phyloP scores from a whole-genome alignment of 2,797 vertebrate genomes.

The Poecilia picta region DNA sequence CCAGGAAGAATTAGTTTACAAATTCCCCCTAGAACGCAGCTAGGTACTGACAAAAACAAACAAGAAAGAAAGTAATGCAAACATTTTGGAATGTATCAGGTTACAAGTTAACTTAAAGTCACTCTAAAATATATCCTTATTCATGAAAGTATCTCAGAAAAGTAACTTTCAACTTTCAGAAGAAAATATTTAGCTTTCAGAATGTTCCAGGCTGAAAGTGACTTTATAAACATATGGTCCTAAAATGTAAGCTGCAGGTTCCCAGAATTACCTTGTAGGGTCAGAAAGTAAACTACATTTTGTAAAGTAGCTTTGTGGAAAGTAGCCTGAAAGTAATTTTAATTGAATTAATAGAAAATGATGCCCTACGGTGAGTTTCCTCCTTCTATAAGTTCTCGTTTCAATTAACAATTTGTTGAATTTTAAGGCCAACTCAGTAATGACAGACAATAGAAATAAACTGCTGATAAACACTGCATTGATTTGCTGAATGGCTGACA shows the following conservation, averaged over 20 bases:
- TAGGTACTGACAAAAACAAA: too few species aligned
- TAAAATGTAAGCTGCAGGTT: not conserved
- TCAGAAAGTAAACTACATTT: too few species aligned
- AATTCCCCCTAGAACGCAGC: not conserved
- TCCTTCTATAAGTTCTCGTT: not conserved
- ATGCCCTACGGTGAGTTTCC: not conserved
- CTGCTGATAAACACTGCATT: not conserved
- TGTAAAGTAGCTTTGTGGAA: too few species aligned
- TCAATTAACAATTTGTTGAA: constrained; percentile 20
- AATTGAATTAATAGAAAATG: not conserved
- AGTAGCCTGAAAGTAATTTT: not conserved
- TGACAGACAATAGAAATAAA: constrained; percentile 8
- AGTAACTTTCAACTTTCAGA: not conserved
- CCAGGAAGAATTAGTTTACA: not conserved
- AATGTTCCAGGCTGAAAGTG: not conserved
- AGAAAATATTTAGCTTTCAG: not conserved
- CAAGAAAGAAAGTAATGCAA: not conserved
- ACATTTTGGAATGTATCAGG: not conserved
- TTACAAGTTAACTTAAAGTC: not conserved
- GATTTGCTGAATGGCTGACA: constrained; percentile 12
- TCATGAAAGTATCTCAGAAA: not conserved
- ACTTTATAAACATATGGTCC: not conserved
- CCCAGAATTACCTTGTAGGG: not conserved
- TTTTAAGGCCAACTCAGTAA: constrained; percentile 8
- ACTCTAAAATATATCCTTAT: not conserved